These are phyloP conservation scores for Hoplostethus atlanticus DNA, from an alignment of 2,797 vertebrate genomes.

Conservation along the genomic window DNA sequence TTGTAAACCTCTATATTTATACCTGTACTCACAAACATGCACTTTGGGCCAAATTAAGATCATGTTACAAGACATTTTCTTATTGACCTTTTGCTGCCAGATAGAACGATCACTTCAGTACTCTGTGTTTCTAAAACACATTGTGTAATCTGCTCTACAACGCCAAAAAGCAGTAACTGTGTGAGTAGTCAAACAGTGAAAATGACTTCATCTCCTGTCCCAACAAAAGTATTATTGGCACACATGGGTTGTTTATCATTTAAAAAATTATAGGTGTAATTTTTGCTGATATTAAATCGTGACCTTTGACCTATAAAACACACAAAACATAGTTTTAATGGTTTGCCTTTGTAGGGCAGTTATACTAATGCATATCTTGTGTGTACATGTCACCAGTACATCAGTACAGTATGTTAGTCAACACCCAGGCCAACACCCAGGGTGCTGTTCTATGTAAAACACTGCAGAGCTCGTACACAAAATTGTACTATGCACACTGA, in stretches of 20 bases:
- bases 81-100: constrained; percentile 45
- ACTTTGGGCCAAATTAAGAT: constrained; percentile 71
- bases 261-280: constrained; percentile 13
- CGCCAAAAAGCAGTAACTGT: constrained; percentile 56
- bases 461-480: no score
- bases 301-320: background rate
- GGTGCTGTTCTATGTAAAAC: constrained; percentile 32
- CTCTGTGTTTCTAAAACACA: constrained; percentile 33
- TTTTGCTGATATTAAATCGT: background rate
- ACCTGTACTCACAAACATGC: constrained; percentile 67
- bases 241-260: constrained; percentile 24
- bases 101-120: constrained; percentile 25
- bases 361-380: background rate
- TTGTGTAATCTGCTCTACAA: constrained; percentile 38
- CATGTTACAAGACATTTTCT: constrained; percentile 62
- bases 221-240: constrained; percentile 3
- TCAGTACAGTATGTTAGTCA: constrained; percentile 1
- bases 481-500: no score
- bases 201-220: constrained; percentile 6
- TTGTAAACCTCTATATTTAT: constrained; percentile 49
- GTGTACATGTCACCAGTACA: background rate
- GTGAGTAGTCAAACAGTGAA: constrained; percentile 19
- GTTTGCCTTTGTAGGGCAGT: background rate
- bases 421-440: background rate
- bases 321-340: background rate